Evolutionary conservation across 2,888 invertebrate genomes (phyloP), one percentile per base, ranked within the genome.

Genomic region (Copidosoma aretas): DNA sequence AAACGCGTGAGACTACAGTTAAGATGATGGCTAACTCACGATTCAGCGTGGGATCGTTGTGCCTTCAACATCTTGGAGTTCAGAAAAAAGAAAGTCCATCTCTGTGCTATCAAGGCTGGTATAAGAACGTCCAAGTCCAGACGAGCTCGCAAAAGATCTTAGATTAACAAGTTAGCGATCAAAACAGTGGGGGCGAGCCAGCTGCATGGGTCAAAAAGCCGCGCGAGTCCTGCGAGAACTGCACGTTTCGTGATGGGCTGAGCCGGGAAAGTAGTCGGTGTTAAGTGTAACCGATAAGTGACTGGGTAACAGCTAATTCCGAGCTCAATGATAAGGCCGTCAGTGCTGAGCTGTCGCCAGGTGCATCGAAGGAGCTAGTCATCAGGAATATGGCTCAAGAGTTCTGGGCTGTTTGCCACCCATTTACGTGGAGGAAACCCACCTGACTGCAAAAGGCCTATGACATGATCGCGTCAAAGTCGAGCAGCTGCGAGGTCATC

Each of bases 161-260:
- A 59, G 8, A 65, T 58, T 1, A 59, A 19, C 1, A 65, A 24
- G 19, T 65, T 59, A 3, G 52, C 39, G 0, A 52, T 21, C 21
- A 52, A 14, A 1, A 53, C 19, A 21, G 15, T 25, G 12, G 53
- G 60, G 0, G 66, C 60, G 3, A 60, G n/a, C 66, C 66, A 61
- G 1, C 67, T 51, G 10, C 56, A 57, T 1, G 67, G 67, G 25
- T 67, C 61, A 39, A 67, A 61, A 19, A 67, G 14, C 1, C 21
- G 8, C 10, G 61, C 49, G 1, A 61, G 41, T 5, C 24, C 61
- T 2, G 58, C 17, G 39, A 65, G 21, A 17, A 56, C 32, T 10
- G 1, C 46, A 0, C 60, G 51, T n/a, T 65, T 65, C 2, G 52
- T 65, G 3, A 10, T 32, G n/a, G n/a, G 3, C 10, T n/a, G n/a